Percentiles rank a stretch among this genome's conserved stretches.
phyloP scores from a whole-genome alignment of 2,797 vertebrate genomes.

The Halcyon leucocephala region DNA sequence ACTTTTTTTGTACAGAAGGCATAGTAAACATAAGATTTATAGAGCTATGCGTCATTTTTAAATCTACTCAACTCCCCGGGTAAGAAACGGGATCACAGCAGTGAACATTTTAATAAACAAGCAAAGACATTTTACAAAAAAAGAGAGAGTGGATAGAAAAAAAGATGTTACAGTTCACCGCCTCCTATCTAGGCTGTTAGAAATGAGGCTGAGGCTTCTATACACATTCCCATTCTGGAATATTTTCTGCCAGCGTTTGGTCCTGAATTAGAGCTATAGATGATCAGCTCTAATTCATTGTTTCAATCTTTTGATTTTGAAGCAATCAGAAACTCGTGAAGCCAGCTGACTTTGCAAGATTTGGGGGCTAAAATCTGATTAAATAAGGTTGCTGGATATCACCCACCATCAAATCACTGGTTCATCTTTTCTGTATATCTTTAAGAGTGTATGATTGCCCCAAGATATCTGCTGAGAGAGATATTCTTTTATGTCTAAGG shows the following conservation, averaged over 20 bases:
- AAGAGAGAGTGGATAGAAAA: not conserved
- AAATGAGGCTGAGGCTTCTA: not conserved
- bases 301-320: slow-evolving; percentile 44
- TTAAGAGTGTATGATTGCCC: slow-evolving; percentile 7
- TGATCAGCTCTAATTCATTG: slow-evolving; percentile 37
- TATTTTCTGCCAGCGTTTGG: slow-evolving; percentile 10
- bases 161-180: not conserved
- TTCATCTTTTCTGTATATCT: not conserved
- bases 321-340: slow-evolving; percentile 12
- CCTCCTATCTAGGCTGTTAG: not conserved
- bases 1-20: not conserved
- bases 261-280: not conserved
- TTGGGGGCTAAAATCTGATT: slow-evolving; percentile 37
- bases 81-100: slow-evolving; percentile 52
- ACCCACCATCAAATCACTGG: not conserved
- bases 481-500: slow-evolving; percentile 2
- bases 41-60: slow-evolving; percentile 41
- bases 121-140: slow-evolving; percentile 9
- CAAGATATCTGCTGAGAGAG: slow-evolving; percentile 1
- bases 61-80: slow-evolving; percentile 7
- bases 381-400: slow-evolving; percentile 25
- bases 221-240: not conserved
- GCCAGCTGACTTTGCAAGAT: slow-evolving; percentile 39
- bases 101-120: slow-evolving; percentile 67
- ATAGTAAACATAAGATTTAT: slow-evolving; percentile 35